Conservation (phyloP, 1,140 invertebrate genomes). For the Megalopta genalis region DNA sequence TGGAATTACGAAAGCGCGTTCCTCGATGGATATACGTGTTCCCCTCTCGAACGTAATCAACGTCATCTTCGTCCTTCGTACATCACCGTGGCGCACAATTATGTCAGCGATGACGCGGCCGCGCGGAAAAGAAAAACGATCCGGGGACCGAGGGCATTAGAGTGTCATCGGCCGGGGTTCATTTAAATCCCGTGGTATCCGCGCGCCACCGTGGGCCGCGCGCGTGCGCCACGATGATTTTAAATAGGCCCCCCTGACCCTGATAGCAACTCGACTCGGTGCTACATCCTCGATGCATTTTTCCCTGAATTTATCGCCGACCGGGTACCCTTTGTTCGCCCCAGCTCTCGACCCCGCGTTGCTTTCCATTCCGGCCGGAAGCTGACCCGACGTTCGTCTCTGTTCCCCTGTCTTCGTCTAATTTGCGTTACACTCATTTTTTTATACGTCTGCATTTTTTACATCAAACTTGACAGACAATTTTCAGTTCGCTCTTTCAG, state of each 20-base stretch:
- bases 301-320: no score
- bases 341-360: no score
- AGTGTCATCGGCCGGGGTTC: slow-evolving; percentile 61
- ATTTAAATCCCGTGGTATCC: slow-evolving; percentile 60
- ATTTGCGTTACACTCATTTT: no score
- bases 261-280: background rate
- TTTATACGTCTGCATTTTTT: no score
- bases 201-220: slow-evolving; percentile 16
- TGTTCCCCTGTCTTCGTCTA: no score
- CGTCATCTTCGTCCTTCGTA: slow-evolving; percentile 58
- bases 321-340: no score
- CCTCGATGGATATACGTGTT: slow-evolving; percentile 49
- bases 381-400: no score
- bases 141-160: slow-evolving; percentile 52
- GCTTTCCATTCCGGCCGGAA: no score
- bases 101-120: slow-evolving; percentile 61
- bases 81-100: slow-evolving; percentile 61
- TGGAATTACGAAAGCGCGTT: slow-evolving; percentile 53
- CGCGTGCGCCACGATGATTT: slow-evolving; percentile 34
- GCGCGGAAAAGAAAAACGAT: slow-evolving; percentile 21
- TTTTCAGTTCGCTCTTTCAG: no score
- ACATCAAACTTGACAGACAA: no score
- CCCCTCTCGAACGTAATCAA: slow-evolving; percentile 58
- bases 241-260: slow-evolving; percentile 27
- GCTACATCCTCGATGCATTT: no score